Percentiles rank a stretch among this genome's conserved stretches.
These are phyloP conservation scores for Drosophila mulleri DNA, from an alignment of 2,888 invertebrate species.

Conservation along the genomic window DNA sequence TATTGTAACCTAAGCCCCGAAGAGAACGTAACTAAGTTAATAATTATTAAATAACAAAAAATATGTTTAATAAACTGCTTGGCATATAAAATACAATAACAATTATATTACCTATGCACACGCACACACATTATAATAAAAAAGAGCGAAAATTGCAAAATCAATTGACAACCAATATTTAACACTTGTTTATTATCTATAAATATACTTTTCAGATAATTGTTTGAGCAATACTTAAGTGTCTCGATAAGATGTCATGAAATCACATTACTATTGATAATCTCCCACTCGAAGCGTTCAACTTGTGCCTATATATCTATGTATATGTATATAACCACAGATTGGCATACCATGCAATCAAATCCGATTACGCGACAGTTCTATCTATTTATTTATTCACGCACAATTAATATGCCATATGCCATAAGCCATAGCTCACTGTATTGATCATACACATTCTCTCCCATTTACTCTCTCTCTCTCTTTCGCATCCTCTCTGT, in stretches of 20 bases:
- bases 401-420: not conserved
- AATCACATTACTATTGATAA: constrained; percentile 30
- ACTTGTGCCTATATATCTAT: not conserved
- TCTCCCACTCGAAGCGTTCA: constrained; percentile 6
- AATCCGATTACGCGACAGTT: not conserved
- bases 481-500: not conserved
- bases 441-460: not conserved
- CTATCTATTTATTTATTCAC: not conserved
- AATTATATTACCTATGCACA: constrained; percentile 23
- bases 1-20: constrained; percentile 5
- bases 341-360: constrained; percentile 19
- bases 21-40: constrained; percentile 15
- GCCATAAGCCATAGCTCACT: not conserved
- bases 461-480: no score
- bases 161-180: constrained; percentile 23
- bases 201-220: constrained; percentile 19
- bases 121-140: constrained; percentile 26
- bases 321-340: constrained; percentile 17
- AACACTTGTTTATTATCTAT: constrained; percentile 3
- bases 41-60: not conserved
- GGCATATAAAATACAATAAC: constrained; percentile 19
- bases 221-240: constrained; percentile 40
- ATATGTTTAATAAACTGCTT: constrained; percentile 7
- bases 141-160: constrained; percentile 6
- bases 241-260: constrained; percentile 29